Evolutionary conservation across 2,113 vertebrate genomes (phyloP).

Genomic region (Lophochroa leadbeateri): DNA sequence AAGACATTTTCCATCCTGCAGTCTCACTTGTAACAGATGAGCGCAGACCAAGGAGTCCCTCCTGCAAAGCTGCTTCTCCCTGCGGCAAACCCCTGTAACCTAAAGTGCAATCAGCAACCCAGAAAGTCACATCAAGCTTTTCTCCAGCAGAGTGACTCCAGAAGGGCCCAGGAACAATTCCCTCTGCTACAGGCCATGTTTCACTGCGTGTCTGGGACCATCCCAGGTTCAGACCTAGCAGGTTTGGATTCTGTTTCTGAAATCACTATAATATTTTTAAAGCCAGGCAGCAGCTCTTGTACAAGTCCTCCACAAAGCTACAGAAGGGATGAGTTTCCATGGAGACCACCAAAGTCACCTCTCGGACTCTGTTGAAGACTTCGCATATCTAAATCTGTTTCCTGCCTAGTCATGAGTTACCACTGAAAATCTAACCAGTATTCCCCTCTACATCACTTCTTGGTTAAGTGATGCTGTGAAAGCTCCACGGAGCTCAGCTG

Average conservation of each 20-base stretch:
- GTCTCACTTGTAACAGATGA: neutral
- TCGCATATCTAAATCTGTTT: conserved; percentile 7
- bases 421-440: neutral
- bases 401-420: neutral
- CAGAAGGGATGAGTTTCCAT: conserved; percentile 37
- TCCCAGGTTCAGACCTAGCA: neutral
- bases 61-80: neutral
- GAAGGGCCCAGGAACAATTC: neutral
- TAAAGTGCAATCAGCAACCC: neutral
- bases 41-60: neutral
- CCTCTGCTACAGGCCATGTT: neutral
- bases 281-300: neutral
- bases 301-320: neutral
- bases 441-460: neutral
- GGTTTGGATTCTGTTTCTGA: neutral
- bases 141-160: neutral
- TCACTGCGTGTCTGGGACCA: neutral
- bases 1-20: neutral
- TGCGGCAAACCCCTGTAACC: neutral
- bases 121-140: neutral
- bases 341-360: conserved; percentile 35
- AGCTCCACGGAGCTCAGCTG: neutral
- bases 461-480: neutral
- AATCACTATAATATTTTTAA: neutral
- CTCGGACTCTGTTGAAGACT: neutral